Percentiles rank a stretch among this genome's conserved stretches.
These are phyloP conservation scores for Pitta sordida DNA, from an alignment of 2,113 vertebrate species.

Conservation along the genomic window DNA sequence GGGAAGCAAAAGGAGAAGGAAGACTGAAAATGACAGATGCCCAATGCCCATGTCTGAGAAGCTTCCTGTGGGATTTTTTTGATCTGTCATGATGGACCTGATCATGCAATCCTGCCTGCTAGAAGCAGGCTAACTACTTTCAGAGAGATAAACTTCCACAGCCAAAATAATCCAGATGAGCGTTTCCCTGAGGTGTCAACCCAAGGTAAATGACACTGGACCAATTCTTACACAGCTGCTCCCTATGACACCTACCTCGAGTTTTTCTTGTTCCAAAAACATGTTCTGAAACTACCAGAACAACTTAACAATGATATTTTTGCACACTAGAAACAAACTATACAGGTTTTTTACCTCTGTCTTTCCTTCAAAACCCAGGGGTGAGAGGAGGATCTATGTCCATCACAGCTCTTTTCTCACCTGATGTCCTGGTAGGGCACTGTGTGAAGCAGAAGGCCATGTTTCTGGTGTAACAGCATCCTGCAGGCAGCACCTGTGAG, in stretches of 20 bases:
- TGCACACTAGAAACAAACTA: not conserved
- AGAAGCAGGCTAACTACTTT: not conserved
- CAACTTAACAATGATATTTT: not conserved
- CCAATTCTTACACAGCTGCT: fast-evolving
- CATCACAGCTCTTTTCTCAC: fast-evolving
- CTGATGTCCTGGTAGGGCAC: not conserved
- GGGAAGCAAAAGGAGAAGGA: not conserved
- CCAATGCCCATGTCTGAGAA: not conserved
- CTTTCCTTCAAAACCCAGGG: not conserved
- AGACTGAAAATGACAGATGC: not conserved
- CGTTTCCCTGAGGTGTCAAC: too few relatives aligned
- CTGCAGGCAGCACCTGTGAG: not conserved
- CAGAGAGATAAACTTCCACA: not conserved
- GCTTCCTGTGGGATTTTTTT: not conserved
- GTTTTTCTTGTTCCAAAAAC: not conserved
- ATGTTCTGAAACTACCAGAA: not conserved
- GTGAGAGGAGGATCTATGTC: not conserved
- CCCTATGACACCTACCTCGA: not conserved
- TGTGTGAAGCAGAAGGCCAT: fast-evolving
- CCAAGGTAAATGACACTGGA: not conserved
- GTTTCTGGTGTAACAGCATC: not conserved
- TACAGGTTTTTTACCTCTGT: not conserved
- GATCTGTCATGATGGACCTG: not conserved
- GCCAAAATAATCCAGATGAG: not conserved
- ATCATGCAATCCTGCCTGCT: not conserved